Percentiles rank a stretch among this genome's conserved stretches.
Evolutionary conservation across 1,140 invertebrate genomes (phyloP).

Genomic region (Drosophila sp.): DNA sequence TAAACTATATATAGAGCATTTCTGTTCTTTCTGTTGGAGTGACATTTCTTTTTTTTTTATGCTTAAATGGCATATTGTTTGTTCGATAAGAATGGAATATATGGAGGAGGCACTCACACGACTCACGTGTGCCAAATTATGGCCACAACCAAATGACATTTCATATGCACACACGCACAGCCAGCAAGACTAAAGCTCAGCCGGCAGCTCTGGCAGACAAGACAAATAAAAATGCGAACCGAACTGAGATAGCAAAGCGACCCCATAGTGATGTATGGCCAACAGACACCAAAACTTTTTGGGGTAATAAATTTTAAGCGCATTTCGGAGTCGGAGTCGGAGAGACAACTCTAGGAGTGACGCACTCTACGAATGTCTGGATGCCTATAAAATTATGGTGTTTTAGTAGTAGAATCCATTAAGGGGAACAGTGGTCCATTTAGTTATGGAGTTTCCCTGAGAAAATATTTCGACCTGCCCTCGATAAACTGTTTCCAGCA

Average conservation of each 20-base stretch:
- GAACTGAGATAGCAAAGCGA: slow-evolving; percentile 57
- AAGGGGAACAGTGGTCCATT: background rate
- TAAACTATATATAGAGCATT: slow-evolving; percentile 46
- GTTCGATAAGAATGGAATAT: slow-evolving; percentile 62
- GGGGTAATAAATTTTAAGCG: slow-evolving; percentile 78
- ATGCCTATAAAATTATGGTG: slow-evolving; percentile 18
- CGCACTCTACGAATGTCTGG: background rate
- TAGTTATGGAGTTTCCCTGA: background rate
- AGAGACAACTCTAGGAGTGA: slow-evolving; percentile 28
- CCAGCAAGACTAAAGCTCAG: slow-evolving; percentile 20
- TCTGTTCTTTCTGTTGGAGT: slow-evolving; percentile 45
- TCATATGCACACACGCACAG: slow-evolving; percentile 74
- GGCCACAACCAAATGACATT: slow-evolving; percentile 58
- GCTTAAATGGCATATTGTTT: slow-evolving; percentile 72
- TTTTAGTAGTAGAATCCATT: background rate
- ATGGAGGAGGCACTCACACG: slow-evolving; percentile 13
- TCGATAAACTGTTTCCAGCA: slow-evolving; percentile 44
- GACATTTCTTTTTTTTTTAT: slow-evolving; percentile 65
- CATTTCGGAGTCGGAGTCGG: slow-evolving; percentile 36
- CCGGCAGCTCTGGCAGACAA: slow-evolving; percentile 19
- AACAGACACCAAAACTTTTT: slow-evolving; percentile 72
- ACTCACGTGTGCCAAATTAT: slow-evolving; percentile 54
- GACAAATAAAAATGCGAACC: slow-evolving; percentile 36
- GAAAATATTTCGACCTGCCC: slow-evolving; percentile 33
- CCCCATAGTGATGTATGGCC: slow-evolving; percentile 65